Evolutionary conservation across 2,888 invertebrate genomes (phyloP), one percentile per base, ranked within the genome.

Genomic region (Eupithecia tripunctaria): DNA sequence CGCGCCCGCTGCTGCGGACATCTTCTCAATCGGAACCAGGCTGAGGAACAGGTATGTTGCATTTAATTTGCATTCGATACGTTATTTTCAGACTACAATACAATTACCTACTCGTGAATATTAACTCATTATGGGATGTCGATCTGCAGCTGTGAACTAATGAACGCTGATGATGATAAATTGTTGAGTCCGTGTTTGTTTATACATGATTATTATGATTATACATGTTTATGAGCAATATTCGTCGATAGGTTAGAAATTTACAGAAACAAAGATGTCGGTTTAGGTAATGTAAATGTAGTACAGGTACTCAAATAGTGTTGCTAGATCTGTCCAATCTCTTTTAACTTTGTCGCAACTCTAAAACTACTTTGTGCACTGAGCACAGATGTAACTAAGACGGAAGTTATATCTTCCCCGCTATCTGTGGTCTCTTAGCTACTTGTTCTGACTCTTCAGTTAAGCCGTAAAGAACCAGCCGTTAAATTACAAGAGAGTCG

Each of bases 21-120:
- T 97, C 82, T 97, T 97, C 91, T 96, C 97, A 64, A 92, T 97
- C 78, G 97, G 97, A 81, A 96, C 97, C 78, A 96, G 97, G 88
- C 96, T 97, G 86, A 95, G 97, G 88, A 97, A 96, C 93, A 97
- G 97, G 97, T 96, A 12, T 56, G 25, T 12, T 1, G 1, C 56
- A 14, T 25, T 56, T 21, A 3, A 18, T 51, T 12, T 51, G 32
- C 6, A 21, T 51, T 51, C 51, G 2, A 51, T n/a, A 21, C 21
- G 10, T 56, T 25, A 56, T 56, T 25, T 25, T 32, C 32, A 32
- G 32, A 6, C 32, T 32, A 6, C 5, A 38, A 38, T 38, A 1
- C n/a, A 38, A 12, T 38, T 12, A 2, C 0, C 1, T 38, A 12
- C 38, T 12, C 14, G 38, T 14, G 14, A 41, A 41, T 14, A 41